These are phyloP conservation scores for Marisa cornuarietis DNA, from an alignment of 1,140 invertebrate genomes.

Conservation along the genomic window DNA sequence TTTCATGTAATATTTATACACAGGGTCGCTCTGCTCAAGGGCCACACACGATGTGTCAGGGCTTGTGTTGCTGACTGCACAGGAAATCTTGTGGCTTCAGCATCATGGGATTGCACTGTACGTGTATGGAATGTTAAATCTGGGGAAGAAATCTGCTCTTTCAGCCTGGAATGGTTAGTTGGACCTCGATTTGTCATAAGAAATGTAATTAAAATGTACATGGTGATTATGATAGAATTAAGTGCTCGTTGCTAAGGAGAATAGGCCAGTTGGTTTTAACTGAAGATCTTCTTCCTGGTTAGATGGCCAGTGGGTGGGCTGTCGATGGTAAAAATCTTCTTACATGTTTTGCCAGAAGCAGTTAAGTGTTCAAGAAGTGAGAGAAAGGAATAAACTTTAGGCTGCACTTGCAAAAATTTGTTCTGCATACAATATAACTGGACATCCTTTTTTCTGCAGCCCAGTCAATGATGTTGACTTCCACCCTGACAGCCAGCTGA, in stretches of 20 bases:
- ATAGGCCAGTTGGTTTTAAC: no score
- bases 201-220: no score
- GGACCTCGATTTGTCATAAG: background rate
- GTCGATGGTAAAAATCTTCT: no score
- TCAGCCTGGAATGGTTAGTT: conserved; percentile 50
- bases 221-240: no score
- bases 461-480: conserved; percentile 66
- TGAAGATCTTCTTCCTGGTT: no score
- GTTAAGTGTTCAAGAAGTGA: no score
- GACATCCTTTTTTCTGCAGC: conserved; percentile 34
- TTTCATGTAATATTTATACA: conserved; percentile 27
- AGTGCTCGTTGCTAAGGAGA: no score
- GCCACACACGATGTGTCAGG: conserved; percentile 56
- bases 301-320: no score
- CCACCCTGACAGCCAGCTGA: conserved; percentile 60
- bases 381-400: no score
- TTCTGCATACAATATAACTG: background rate
- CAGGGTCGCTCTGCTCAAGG: conserved; percentile 58
- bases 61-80: conserved; percentile 53
- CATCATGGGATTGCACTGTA: conserved; percentile 63
- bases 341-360: no score
- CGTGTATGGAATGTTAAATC: conserved; percentile 58
- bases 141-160: conserved; percentile 48
- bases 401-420: no score
- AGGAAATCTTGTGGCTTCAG: conserved; percentile 58